These are phyloP conservation scores for Dicrostonyx torquatus DNA, from an alignment of 2,797 vertebrate species.

Conservation along the genomic window DNA sequence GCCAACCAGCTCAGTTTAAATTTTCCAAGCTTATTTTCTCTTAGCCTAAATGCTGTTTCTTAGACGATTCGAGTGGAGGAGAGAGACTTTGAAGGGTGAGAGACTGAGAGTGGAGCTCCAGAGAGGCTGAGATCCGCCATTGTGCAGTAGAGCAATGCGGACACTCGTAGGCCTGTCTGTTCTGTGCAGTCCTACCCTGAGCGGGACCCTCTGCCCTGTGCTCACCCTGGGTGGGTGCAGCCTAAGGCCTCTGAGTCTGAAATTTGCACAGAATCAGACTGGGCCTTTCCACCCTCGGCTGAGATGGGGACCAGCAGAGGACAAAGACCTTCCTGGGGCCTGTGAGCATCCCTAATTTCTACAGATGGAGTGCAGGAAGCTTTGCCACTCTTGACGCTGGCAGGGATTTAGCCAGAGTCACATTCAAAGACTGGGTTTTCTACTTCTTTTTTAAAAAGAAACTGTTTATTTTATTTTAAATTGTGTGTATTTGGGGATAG, in stretches of 20 bases:
- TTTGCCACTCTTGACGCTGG: background rate
- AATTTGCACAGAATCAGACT: background rate
- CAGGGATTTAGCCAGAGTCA: constrained; percentile 15
- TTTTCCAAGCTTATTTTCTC: background rate
- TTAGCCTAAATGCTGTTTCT: background rate
- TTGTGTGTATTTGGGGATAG: background rate
- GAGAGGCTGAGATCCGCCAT: background rate
- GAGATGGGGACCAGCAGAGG: background rate
- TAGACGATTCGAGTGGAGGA: background rate
- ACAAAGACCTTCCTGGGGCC: background rate
- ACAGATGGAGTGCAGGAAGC: accelerated
- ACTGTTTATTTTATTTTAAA: background rate
- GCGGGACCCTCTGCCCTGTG: background rate
- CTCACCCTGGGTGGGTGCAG: background rate
- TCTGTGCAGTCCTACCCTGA: background rate
- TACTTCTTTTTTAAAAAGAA: constrained; percentile 64
- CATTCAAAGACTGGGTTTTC: background rate
- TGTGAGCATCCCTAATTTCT: no score
- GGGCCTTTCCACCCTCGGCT: background rate
- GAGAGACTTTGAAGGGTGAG: background rate
- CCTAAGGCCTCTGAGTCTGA: background rate
- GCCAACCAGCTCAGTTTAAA: background rate
- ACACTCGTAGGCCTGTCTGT: background rate
- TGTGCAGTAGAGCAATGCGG: background rate
- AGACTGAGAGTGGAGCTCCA: accelerated